A percentile compares a stretch with the other conserved stretches of the same genome.
phyloP scores from a whole-genome alignment of 2,797 vertebrate species.

The Muraenolepis orangiensis region DNA sequence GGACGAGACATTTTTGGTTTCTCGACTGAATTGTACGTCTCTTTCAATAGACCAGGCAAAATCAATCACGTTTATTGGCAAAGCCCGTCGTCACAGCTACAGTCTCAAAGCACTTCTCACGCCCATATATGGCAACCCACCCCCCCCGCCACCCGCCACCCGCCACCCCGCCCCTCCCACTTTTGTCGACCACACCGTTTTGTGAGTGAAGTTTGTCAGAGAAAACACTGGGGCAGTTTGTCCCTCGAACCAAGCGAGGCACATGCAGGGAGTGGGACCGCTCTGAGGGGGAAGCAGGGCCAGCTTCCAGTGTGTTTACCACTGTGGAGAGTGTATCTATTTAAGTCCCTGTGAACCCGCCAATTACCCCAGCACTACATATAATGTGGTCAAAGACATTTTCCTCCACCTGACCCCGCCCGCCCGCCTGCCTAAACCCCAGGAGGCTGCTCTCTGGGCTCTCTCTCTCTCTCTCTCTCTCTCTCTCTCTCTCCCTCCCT shows the following conservation, averaged over 20 bases:
- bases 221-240: conserved; percentile 15
- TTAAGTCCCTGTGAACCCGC: conserved; percentile 65
- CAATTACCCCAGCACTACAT: conserved; percentile 70
- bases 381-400: conserved; percentile 66
- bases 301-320: conserved; percentile 63
- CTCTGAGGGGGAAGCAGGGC: conserved; percentile 51
- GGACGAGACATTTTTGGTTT: not conserved
- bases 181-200: not conserved
- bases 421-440: conserved; percentile 54
- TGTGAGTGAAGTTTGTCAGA: not conserved
- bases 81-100: not conserved
- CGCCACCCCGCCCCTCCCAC: not conserved
- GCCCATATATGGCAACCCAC: not conserved
- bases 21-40: not conserved
- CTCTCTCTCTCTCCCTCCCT: conserved; percentile 10
- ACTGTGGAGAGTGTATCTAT: conserved; percentile 62
- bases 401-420: conserved; percentile 69
- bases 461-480: not conserved
- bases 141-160: not conserved
- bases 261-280: conserved; percentile 30
- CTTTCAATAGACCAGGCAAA: not conserved
- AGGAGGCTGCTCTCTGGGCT: conserved; percentile 23
- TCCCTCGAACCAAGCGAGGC: conserved; percentile 37
- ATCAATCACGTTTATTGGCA: not conserved
- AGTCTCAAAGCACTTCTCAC: not conserved